Evolutionary conservation across 2,888 invertebrate species (phyloP), one percentile per base, ranked within the genome.

Genomic region (Coelogynopora nodosa): DNA sequence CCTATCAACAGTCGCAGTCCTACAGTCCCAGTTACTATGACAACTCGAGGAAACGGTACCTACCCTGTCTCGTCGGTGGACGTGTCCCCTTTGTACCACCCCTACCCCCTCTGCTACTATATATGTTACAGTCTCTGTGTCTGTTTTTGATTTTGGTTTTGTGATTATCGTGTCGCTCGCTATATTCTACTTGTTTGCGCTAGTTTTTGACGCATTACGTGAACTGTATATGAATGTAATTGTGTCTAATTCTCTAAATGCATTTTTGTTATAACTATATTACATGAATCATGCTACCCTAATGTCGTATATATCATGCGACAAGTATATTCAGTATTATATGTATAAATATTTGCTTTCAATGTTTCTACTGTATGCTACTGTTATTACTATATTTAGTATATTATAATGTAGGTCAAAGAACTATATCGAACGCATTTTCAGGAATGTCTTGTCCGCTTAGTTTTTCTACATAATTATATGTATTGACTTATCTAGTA

Each of bases 11-110:
- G 74, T 74, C 74, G 18, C 74, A 74, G 74, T 74, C 74, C 74
- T 74, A 74, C 74, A 74, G 74, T 74, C 74, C 74, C 5, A 26
- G 74, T 23, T 74, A 74, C 27, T 74, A 74, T 74, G 74, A 74
- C 74, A 74, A 74, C 74, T 74, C 74, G 18, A 10, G 74, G 74
- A 74, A 74, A 74, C 74, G 74, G 74, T 74, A 74, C 23, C 74
- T 74, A 74, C 74, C 74, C 74, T 26, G 10, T 74, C 10, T 74
- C 74, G 49, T 49, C 49, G 49, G 18, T 49, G 49, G 49, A 49
- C 49, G 49, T 49, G 18, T 49, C 49, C 49, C 49, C 49, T 49
- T 49, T 49, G 49, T 49, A 49, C 49, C 18, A 5, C 18, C 49
- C 49, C 18, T 18, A 13, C 49, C 18, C 49, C 18, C 49, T 49